Base-by-base conservation (phyloP, 23 tunicate species). In the Trididemnum miniatum region DNA sequence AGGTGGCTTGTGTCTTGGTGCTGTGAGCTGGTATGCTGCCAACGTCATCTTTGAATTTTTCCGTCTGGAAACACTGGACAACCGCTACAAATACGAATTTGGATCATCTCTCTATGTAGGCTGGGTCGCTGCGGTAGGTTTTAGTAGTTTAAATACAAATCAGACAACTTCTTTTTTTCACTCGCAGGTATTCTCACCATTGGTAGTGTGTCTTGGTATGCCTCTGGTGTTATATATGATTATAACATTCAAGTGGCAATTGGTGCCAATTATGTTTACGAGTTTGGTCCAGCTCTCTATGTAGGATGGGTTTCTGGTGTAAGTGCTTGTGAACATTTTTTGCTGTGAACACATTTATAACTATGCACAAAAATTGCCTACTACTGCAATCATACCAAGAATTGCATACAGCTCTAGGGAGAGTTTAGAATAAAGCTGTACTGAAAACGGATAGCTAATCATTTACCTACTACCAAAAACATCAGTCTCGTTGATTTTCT, bases 1-100 rank as follows among this genome's bases (percentile, higher is more conserved):
- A 93, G 98, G 98, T 54, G 66, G 39, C 28, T 66, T 93, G 51
- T 65, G 83, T n/a, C 67, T 93, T 22, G 88, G 83, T 1, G 75
- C 93, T 0, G 89, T 84, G 28, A 88, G 94, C 39, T 93, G 98
- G 98, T 93, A 88, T 54, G 98, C 98, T 34, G 93, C 93, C 36
- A 84, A 84, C 22, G 93, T 93, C 3, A 78, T 93, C 20, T 54
- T 51, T 74, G 82, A 93, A 32, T 93, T 93, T 29, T 73, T 73
- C 30, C 75, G 38, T 3, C 38, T 67, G 38, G 25, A n/a, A 24
- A 22, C 4, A 12, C 26, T 12, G 5, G 39, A 69, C 7, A 18
- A 28, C 12, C 18, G 39, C 4, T 87, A 80, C 84, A 63, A 35
- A 40, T 93, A 84, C 71, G 91, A 93, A 75, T 88, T 93, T 67